phyloP scores from a whole-genome alignment of 1,140 invertebrate genomes.

The Hyphantria cunea region DNA sequence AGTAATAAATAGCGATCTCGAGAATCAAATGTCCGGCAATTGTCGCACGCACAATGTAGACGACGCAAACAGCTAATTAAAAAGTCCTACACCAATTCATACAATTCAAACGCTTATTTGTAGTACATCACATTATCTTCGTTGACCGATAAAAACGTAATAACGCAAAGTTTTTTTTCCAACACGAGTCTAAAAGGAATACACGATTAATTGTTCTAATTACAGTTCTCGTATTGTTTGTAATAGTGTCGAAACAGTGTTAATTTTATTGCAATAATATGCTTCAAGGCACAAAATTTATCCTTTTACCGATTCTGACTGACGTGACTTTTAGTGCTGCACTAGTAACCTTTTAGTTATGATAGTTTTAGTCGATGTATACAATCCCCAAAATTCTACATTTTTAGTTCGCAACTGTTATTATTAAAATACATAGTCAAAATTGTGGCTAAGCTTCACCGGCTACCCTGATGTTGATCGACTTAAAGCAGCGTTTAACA shows the following conservation, averaged over 20 bases:
- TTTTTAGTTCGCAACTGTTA: too few relatives aligned
- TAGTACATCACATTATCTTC: slow-evolving; percentile 12
- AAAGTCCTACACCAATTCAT: slow-evolving; percentile 27
- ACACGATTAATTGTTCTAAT: slow-evolving; percentile 32
- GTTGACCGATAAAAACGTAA: slow-evolving; percentile 16
- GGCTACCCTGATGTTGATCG: too few relatives aligned
- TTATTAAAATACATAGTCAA: too few relatives aligned
- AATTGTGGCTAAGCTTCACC: too few relatives aligned
- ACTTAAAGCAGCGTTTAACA: too few relatives aligned
- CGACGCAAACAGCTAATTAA: slow-evolving; percentile 26
- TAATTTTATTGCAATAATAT: slow-evolving; percentile 40
- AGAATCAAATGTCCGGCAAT: slow-evolving; percentile 22
- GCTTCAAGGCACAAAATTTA: slow-evolving; percentile 44
- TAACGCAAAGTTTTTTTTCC: slow-evolving; percentile 4
- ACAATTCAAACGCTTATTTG: slow-evolving; percentile 23
- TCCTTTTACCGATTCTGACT: slow-evolving; percentile 40
- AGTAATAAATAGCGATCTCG: slow-evolving; percentile 21
- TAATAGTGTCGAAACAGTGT: slow-evolving; percentile 30
- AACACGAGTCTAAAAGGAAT: slow-evolving; percentile 17
- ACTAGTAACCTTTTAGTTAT: slow-evolving; percentile 6
- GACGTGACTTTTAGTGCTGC: slow-evolving; percentile 34
- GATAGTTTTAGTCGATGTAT: slow-evolving; percentile 2
- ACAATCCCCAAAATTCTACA: too few relatives aligned
- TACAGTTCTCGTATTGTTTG: slow-evolving; percentile 23
- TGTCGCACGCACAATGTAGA: slow-evolving; percentile 28